phyloP scores from a whole-genome alignment of 2,113 vertebrate genomes.

The Microtus ochrogaster region DNA sequence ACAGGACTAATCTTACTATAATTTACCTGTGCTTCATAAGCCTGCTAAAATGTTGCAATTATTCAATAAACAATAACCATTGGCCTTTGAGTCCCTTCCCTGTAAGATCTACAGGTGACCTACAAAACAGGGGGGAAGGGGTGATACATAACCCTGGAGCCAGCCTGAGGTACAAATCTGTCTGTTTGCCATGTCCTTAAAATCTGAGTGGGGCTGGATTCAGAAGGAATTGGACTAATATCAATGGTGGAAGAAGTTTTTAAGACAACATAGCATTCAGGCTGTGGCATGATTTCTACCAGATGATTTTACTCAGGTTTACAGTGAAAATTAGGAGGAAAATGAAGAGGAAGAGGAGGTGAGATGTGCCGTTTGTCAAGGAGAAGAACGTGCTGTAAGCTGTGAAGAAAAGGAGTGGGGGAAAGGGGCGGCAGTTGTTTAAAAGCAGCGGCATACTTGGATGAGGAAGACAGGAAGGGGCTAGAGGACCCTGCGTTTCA shows the following conservation, averaged over 20 bases:
- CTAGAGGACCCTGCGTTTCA: not conserved
- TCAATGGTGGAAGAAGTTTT: not conserved
- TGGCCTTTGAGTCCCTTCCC: not conserved
- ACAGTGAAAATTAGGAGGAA: not conserved
- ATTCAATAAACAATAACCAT: not conserved
- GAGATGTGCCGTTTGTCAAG: not conserved
- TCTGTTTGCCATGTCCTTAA: not conserved
- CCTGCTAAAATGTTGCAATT: conserved; percentile 1
- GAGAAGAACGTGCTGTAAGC: too few relatives aligned
- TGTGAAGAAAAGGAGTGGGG: not conserved
- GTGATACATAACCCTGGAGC: not conserved
- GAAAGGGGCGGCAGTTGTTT: not conserved
- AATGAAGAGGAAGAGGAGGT: not conserved
- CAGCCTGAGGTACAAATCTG: not conserved
- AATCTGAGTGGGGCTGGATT: not conserved
- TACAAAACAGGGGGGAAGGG: not conserved
- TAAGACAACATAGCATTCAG: not conserved
- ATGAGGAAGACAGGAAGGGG: not conserved
- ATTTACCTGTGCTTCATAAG: not conserved
- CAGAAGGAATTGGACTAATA: not conserved
- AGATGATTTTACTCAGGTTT: not conserved
- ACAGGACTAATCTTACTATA: not conserved
- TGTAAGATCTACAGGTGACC: not conserved
- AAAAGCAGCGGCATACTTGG: not conserved
- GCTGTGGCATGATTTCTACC: not conserved